Evolutionary conservation across 1,140 invertebrate species (phyloP), one percentile per base, ranked within the genome.

Genomic region (Antheraea mylitta): DNA sequence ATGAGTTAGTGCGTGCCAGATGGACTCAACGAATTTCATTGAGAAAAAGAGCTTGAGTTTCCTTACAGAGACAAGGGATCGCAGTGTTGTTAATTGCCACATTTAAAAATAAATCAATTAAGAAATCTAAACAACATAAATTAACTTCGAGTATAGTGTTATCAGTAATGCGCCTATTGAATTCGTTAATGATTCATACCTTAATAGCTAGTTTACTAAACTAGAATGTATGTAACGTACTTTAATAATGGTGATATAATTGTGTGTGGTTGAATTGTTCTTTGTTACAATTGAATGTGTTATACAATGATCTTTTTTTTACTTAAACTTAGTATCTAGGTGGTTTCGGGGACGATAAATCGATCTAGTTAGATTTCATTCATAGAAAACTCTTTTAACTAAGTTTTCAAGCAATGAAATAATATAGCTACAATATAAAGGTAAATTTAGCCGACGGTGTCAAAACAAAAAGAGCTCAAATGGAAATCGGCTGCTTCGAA

Each of bases 1-100:
- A 85, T 77, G 72, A 69, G 75, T 71, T 76, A 65, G 75, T 81
- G 82, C 82, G 80, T 76, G 80, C 84, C 87, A 89, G 82, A 91
- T 91, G 87, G 77, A 89, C 77, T 81, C 79, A 74, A 80, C 70
- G 74, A 78, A 74, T 77, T 75, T 78, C 72, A 78, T 78, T 71
- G 68, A 74, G 72, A 74, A 70, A 69, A 68, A 60, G 16, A n/a
- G 0, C 45, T 16, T 53, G 45, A 0, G 45, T 16, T 53, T 13
- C 45, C 16, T 53, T 53, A 16, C 11, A 53, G 45, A 53, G 11
- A 53, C 45, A 53, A 53, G 11, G 45, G 45, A 53, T 53, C 11
- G 7, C 45, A 53, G 16, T 53, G 45, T 53, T 53, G 45, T 53
- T 53, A 16, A 53, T 53, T 53, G 16, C 45, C 16, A 53, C 16